phyloP scores from a whole-genome alignment of 2,113 vertebrate genomes.

The Malurus alboscapulatus region DNA sequence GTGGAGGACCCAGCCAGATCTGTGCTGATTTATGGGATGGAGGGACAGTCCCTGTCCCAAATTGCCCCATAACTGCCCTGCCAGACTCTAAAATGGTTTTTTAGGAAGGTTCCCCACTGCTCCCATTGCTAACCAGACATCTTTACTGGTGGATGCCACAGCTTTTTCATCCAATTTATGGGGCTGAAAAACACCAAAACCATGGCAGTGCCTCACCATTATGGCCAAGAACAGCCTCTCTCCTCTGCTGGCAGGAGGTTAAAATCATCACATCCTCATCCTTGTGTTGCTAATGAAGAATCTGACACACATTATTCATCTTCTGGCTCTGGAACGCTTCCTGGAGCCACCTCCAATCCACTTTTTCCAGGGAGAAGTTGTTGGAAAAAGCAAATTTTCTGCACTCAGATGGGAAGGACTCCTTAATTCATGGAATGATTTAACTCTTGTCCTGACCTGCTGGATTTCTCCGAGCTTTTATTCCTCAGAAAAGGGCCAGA shows the following conservation, averaged over 20 bases:
- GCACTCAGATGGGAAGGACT: background rate
- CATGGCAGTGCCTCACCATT: background rate
- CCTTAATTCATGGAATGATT: background rate
- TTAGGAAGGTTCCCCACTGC: background rate
- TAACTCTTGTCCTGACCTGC: background rate
- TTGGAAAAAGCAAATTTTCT: background rate
- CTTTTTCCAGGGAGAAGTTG: background rate
- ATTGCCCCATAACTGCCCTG: background rate
- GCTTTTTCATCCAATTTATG: background rate
- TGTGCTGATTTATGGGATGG: background rate
- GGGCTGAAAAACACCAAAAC: background rate
- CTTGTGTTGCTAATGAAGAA: conserved; percentile 35
- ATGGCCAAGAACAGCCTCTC: background rate
- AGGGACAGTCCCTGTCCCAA: background rate
- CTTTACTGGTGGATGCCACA: background rate
- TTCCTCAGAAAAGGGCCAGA: background rate
- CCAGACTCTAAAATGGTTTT: background rate
- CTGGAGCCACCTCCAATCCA: background rate
- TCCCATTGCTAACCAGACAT: background rate
- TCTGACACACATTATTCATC: background rate
- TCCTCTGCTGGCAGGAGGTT: background rate
- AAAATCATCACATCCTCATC: background rate
- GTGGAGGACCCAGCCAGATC: background rate
- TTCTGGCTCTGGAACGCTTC: background rate
- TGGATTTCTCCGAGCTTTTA: background rate